A percentile compares a stretch with the other conserved stretches of the same genome.
phyloP scores from a whole-genome alignment of 2,113 vertebrate genomes.

The Cebus imitator region DNA sequence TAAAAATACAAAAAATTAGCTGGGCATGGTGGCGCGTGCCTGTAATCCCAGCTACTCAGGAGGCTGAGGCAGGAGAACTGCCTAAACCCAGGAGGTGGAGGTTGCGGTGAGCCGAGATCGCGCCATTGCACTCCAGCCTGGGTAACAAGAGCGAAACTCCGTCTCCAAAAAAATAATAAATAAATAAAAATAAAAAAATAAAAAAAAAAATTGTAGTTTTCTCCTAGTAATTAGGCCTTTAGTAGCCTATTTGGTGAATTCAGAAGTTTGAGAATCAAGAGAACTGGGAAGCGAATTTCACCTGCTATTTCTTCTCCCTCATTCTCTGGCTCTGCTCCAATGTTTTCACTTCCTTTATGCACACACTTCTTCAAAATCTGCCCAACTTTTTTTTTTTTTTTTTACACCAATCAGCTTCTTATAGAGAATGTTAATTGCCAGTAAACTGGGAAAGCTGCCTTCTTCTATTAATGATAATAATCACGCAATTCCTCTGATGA shows the following conservation, averaged over 20 bases:
- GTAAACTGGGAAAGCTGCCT: conserved; percentile 12
- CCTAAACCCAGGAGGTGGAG: too few relatives aligned
- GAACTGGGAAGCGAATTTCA: conserved; percentile 9
- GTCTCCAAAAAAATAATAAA: too few relatives aligned
- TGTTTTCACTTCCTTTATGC: conserved; percentile 38
- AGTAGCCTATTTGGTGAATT: background rate
- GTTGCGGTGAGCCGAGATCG: too few relatives aligned
- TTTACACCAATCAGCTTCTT: background rate
- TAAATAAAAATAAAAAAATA: too few relatives aligned
- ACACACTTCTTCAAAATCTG: conserved; percentile 39
- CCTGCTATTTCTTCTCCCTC: conserved; percentile 19
- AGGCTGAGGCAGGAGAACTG: too few relatives aligned
- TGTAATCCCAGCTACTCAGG: too few relatives aligned
- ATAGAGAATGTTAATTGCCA: conserved; percentile 10
- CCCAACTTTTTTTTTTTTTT: background rate
- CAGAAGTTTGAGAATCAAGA: background rate
- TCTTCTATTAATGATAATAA: background rate
- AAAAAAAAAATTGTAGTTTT: background rate
- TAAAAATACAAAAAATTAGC: too few relatives aligned
- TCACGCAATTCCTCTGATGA: background rate
- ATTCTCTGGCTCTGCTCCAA: background rate
- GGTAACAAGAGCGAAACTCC: too few relatives aligned
- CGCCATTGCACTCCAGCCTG: too few relatives aligned
- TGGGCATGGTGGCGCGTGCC: too few relatives aligned
- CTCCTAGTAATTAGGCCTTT: background rate